phyloP scores from a whole-genome alignment of 2,113 vertebrate genomes.

The Onychostruthus taczanowskii region DNA sequence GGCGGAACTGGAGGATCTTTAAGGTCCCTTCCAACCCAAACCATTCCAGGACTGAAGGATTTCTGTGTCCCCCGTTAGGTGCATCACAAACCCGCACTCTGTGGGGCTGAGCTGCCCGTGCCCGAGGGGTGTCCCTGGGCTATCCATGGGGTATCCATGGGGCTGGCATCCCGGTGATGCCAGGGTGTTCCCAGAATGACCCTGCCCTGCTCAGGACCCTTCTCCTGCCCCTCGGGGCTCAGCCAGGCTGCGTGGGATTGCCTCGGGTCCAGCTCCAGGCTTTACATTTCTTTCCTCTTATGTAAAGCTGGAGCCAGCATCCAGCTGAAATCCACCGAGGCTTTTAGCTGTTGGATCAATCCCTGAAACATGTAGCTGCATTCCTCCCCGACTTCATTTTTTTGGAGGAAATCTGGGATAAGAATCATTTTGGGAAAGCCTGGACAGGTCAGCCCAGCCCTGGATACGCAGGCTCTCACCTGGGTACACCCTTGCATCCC shows the following conservation, averaged over 20 bases:
- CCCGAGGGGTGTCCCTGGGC: not conserved
- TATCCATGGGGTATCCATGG: not conserved
- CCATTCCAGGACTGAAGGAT: not conserved
- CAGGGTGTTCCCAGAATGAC: fast-evolving
- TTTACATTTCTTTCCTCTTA: not conserved
- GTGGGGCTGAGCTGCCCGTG: not conserved
- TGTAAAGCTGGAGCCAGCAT: not conserved
- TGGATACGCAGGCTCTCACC: fast-evolving
- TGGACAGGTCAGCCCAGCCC: not conserved
- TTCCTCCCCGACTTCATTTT: not conserved
- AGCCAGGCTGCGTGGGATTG: not conserved
- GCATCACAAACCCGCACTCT: not conserved
- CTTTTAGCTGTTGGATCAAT: not conserved
- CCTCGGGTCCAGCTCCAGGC: not conserved
- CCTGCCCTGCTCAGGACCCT: not conserved
- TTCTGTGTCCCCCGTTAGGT: fast-evolving
- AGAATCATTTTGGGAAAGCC: not conserved
- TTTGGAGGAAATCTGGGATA: not conserved
- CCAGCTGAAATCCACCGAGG: not conserved
- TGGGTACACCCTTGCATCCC: fast-evolving
- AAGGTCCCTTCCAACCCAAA: not conserved
- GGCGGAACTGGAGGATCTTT: not conserved
- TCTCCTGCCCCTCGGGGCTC: not conserved
- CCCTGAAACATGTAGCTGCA: not conserved
- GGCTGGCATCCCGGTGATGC: not conserved